Evolutionary conservation across 2,113 vertebrate genomes (phyloP), one percentile per base, ranked within the genome.

Genomic region (Piaya cayana): DNA sequence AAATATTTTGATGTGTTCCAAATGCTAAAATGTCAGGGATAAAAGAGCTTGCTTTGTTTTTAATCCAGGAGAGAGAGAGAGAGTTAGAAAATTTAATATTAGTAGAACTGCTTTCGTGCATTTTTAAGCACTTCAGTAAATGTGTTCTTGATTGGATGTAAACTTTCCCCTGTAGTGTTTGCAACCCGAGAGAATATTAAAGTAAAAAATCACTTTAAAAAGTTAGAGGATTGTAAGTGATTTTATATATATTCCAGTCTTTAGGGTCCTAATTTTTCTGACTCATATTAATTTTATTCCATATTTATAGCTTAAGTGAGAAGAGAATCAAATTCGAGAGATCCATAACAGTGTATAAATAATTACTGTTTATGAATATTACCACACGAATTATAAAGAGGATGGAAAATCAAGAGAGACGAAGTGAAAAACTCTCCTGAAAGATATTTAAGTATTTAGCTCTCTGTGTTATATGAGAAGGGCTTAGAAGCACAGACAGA

Each of bases 341-440:
- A 92, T 94, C 85, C 80, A 58, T 94, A 96, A 74, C 85, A n/a
- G 26, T 67, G 68, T 94, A 96, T 96, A 93, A 94, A 92, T 93
- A 96, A 94, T 95, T 90, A 86, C 81, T 89, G 67, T 93, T 94
- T 96, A 97, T 96, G 90, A 94, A 90, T 95, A 94, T 96, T 93
- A 88, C 82, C 47, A 30, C 62, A 34, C 1, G 1, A 80, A 93
- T 96, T 96, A 93, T 76, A 49, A 76, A 81, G 36, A 86, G 36
- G 64, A 60, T 84, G 37, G 43, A 39, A 94, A 90, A 93, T 86
- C 86, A 91, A 76, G 60, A 45, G 55, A 83, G 79, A 84, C 34
- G 26, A 89, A 95, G 20, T 85, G 62, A 45, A 83, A 88, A 90
- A 5, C 56, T 78, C 71, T 81, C 30, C 56, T 56, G 60, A 17